These are phyloP conservation scores for Catharus minimus DNA, from an alignment of 2,113 vertebrate species.

Conservation along the genomic window DNA sequence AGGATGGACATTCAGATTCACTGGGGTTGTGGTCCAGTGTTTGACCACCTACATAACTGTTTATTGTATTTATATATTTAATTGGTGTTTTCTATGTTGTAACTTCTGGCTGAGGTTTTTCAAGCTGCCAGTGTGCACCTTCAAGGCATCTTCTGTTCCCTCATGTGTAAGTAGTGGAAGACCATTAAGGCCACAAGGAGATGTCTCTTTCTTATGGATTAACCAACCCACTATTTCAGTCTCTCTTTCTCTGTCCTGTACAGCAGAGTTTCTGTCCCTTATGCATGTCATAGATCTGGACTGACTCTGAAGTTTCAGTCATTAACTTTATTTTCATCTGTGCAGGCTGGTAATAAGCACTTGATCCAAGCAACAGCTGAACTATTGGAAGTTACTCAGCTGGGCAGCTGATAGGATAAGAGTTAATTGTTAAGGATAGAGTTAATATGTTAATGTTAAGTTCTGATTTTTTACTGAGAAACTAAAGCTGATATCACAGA, in stretches of 20 bases:
- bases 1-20: neutral
- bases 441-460: neutral
- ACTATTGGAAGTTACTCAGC: fast-evolving
- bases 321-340: neutral
- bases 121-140: neutral
- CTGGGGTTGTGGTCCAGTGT: neutral
- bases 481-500: neutral
- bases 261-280: neutral
- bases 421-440: neutral
- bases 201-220: neutral
- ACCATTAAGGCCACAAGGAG: neutral
- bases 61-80: neutral
- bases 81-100: neutral
- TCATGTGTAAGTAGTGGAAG: neutral
- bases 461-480: neutral
- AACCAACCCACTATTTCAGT: neutral
- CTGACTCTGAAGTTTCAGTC: neutral
- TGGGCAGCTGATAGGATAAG: neutral
- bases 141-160: neutral
- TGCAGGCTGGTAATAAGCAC: neutral
- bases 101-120: neutral
- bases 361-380: neutral
- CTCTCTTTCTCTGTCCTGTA: neutral
- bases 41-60: neutral
- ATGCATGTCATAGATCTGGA: neutral